Conservation (phyloP, 2,113 vertebrate species). For the Poecile atricapillus region DNA sequence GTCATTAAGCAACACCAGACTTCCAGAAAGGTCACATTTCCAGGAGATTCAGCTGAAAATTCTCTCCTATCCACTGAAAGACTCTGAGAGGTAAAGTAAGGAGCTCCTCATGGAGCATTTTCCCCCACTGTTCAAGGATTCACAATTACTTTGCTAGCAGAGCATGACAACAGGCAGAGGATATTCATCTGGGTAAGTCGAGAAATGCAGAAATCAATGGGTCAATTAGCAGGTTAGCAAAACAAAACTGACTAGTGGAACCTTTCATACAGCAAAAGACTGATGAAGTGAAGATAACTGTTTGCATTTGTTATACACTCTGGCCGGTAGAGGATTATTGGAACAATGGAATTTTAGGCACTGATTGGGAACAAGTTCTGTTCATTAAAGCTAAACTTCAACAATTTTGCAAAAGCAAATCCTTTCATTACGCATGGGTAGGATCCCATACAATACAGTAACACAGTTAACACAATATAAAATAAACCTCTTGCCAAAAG, state of each 20-base stretch:
- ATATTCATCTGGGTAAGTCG: neutral
- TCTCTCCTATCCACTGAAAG: neutral
- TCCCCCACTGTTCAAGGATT: neutral
- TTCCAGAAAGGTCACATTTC: neutral
- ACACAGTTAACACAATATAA: neutral
- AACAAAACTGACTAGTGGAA: neutral
- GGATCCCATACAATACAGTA: neutral
- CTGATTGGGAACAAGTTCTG: neutral
- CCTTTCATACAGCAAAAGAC: neutral
- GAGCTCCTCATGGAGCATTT: neutral
- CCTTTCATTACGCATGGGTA: neutral
- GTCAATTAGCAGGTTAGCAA: slow-evolving; percentile 7
- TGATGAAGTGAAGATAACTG: neutral
- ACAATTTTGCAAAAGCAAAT: neutral
- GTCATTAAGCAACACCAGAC: neutral
- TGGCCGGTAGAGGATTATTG: neutral
- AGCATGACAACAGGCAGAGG: neutral
- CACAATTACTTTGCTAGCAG: neutral
- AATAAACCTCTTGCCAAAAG: neutral
- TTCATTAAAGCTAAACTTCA: neutral
- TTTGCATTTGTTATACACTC: neutral
- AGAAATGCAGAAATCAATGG: neutral
- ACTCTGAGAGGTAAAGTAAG: neutral
- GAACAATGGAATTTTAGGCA: neutral
- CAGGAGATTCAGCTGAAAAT: neutral